Percentiles rank a stretch among this genome's conserved stretches.
These are phyloP conservation scores for Mohoua ochrocephala DNA, from an alignment of 2,113 vertebrate genomes.

Conservation along the genomic window DNA sequence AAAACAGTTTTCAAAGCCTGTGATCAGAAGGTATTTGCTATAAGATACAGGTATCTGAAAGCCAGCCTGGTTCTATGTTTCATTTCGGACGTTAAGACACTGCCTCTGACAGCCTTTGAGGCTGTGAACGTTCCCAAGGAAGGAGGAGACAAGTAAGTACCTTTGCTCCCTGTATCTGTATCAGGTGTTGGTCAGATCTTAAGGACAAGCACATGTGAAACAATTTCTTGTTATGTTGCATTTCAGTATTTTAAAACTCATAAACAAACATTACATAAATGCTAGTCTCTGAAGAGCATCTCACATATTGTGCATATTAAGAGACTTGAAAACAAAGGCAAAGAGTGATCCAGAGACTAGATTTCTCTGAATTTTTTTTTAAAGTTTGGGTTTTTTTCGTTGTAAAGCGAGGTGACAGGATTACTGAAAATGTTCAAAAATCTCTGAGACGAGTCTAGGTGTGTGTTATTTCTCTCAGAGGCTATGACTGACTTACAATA, in stretches of 20 bases:
- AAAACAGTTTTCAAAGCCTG: not conserved
- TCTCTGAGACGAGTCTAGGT: not conserved
- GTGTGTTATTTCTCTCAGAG: not conserved
- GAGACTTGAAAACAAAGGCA: not conserved
- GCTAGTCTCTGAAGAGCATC: not conserved
- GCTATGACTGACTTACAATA: not conserved
- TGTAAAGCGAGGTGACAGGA: not conserved
- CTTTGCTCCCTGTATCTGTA: not conserved
- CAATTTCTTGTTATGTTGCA: not conserved
- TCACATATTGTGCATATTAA: not conserved
- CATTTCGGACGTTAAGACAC: accelerated
- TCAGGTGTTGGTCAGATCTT: not conserved
- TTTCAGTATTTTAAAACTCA: not conserved
- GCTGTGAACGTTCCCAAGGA: accelerated
- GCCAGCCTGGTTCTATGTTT: not conserved
- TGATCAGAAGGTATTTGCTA: not conserved
- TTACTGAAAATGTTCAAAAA: not conserved
- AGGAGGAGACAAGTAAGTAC: not conserved
- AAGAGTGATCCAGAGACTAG: not conserved
- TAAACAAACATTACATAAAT: not conserved
- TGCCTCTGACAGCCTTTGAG: not conserved
- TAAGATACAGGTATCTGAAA: not conserved
- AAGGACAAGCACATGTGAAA: not conserved
- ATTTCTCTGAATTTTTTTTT: not conserved
- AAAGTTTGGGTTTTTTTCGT: accelerated